phyloP scores from a whole-genome alignment of 2,113 vertebrate genomes.

The Xyrauchen texanus region DNA sequence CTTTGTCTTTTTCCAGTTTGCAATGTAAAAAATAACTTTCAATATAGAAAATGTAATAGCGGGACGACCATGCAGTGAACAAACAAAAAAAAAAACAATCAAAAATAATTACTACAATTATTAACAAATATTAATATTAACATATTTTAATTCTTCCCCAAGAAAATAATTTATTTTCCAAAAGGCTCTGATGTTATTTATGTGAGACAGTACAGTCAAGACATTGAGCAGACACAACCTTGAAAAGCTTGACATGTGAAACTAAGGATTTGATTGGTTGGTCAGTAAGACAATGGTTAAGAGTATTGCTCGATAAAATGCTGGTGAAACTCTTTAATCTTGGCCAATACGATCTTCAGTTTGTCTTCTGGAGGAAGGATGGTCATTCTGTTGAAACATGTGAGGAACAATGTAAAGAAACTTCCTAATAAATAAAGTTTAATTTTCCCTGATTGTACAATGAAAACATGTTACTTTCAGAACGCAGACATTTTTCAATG shows the following conservation, averaged over 20 bases:
- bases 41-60: too few species aligned
- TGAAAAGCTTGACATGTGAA: neutral
- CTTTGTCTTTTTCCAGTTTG: too few species aligned
- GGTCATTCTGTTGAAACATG: conserved; percentile 72
- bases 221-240: too few species aligned
- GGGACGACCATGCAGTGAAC: too few species aligned
- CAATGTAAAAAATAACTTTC: too few species aligned
- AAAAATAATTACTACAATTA: too few species aligned
- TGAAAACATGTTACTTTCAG: neutral
- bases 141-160: too few species aligned
- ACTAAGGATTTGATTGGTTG: neutral
- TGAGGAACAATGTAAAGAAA: neutral
- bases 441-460: neutral
- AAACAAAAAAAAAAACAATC: too few species aligned
- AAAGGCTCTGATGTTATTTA: too few species aligned
- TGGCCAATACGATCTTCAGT: conserved; percentile 68
- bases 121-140: too few species aligned
- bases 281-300: conserved; percentile 35
- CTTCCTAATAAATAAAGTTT: neutral
- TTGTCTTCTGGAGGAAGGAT: conserved; percentile 75
- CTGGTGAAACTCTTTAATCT: conserved; percentile 72
- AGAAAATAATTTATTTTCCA: too few species aligned
- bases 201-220: too few species aligned
- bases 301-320: conserved; percentile 69
- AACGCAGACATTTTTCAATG: neutral